phyloP scores from a whole-genome alignment of 2,113 vertebrate species.

The Daphoenositta chrysoptera region DNA sequence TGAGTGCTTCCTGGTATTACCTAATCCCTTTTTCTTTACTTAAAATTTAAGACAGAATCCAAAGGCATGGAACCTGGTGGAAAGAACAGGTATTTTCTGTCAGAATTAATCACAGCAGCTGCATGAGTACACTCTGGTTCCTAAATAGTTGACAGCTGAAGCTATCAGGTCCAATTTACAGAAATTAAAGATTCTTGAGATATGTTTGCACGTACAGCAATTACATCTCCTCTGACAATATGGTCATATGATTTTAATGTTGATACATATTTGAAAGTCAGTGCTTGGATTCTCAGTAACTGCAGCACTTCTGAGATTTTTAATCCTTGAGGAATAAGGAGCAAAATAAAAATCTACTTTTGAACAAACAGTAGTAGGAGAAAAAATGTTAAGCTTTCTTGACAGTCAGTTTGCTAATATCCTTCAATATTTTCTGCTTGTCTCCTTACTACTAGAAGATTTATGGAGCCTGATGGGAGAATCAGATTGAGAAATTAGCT shows the following conservation, averaged over 20 bases:
- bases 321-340: neutral
- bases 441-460: neutral
- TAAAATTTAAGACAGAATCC: neutral
- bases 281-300: neutral
- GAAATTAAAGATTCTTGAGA: neutral
- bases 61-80: neutral
- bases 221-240: neutral
- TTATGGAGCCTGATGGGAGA: neutral
- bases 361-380: neutral
- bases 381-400: neutral
- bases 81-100: neutral
- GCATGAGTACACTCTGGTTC: neutral
- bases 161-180: neutral
- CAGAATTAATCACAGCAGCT: neutral
- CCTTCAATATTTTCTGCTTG: neutral
- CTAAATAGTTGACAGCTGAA: neutral
- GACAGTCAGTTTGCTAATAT: neutral
- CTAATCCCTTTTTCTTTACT: neutral
- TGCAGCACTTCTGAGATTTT: neutral
- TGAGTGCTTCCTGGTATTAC: neutral
- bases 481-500: neutral
- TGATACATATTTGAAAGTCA: neutral
- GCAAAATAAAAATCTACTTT: neutral
- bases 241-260: neutral
- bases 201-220: neutral